phyloP scores from a whole-genome alignment of 2,113 vertebrate species.

The Perognathus longimembris region DNA sequence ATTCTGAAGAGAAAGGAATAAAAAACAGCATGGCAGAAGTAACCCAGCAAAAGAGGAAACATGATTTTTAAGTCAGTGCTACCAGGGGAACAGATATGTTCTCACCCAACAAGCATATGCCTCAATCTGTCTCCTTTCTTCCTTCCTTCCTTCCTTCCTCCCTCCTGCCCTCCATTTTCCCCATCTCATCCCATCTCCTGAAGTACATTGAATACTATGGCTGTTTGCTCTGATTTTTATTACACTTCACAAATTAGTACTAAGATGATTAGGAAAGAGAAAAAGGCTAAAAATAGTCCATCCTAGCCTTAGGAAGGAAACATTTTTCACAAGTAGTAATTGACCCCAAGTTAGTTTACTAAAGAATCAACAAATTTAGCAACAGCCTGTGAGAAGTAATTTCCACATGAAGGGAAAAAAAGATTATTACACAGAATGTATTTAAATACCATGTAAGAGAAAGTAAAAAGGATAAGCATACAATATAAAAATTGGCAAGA shows the following conservation, averaged over 20 bases:
- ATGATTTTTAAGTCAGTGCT: neutral
- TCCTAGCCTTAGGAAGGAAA: neutral
- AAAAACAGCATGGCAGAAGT: neutral
- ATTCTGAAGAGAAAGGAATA: neutral
- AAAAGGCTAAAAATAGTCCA: neutral
- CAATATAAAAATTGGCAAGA: constrained; percentile 38
- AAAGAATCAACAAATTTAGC: neutral
- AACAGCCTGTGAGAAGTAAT: neutral
- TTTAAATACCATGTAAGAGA: neutral
- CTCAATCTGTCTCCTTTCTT: neutral
- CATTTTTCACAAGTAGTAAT: neutral
- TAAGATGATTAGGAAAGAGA: neutral
- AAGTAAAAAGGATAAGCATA: neutral
- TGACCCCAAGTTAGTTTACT: neutral
- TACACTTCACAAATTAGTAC: constrained; percentile 5
- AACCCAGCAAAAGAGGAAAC: neutral
- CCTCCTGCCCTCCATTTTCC: no score
- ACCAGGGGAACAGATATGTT: neutral
- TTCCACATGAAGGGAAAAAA: neutral
- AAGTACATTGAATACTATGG: no score
- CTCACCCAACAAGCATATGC: neutral
- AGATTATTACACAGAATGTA: neutral
- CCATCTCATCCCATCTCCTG: no score
- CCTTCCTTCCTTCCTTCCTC: neutral
- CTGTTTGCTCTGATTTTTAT: neutral